Conservation (phyloP, 2,113 vertebrate genomes). For the Gallinago jamesoni region DNA sequence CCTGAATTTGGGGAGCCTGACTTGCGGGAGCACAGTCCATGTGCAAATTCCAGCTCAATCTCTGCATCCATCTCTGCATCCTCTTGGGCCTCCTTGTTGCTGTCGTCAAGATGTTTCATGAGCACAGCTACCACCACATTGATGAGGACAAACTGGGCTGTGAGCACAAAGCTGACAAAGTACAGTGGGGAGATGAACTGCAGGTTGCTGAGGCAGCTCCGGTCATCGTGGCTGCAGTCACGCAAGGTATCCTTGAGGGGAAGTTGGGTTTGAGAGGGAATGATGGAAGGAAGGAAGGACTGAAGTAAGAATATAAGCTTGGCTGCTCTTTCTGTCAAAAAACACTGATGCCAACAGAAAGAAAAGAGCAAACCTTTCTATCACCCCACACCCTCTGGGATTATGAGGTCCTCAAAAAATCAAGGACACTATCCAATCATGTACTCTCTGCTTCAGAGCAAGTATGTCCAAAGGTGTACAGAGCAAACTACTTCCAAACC, state of each 20-base stretch:
- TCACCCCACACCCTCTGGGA: not conserved
- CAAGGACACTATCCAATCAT: not conserved
- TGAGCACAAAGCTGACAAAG: constrained; percentile 99
- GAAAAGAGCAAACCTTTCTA: not conserved
- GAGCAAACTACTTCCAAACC: not conserved
- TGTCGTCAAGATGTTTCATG: constrained; percentile 99
- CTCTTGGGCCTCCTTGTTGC: constrained; percentile 99
- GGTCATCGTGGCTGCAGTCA: constrained; percentile 92
- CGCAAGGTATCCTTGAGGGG: constrained; percentile 90
- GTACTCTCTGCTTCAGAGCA: not conserved
- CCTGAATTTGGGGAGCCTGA: constrained; percentile 73
- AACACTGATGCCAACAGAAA: not conserved
- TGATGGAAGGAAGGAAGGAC: constrained; percentile 27
- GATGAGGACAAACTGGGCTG: constrained; percentile 99
- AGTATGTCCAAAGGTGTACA: not conserved
- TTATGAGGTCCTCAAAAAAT: not conserved
- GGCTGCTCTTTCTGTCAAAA: not conserved
- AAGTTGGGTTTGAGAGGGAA: constrained; percentile 18
- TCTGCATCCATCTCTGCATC: constrained; percentile 98
- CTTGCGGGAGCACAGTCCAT: constrained; percentile 77
- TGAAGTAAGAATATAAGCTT: constrained; percentile 24
- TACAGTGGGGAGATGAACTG: constrained; percentile 95
- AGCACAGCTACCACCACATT: constrained; percentile 99
- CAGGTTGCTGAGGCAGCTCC: constrained; percentile 93
- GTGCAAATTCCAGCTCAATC: constrained; percentile 94